Percentiles rank a stretch among this genome's conserved stretches.
Conservation (phyloP, 2,888 invertebrate genomes). For the Nemotelus pantherinus region DNA sequence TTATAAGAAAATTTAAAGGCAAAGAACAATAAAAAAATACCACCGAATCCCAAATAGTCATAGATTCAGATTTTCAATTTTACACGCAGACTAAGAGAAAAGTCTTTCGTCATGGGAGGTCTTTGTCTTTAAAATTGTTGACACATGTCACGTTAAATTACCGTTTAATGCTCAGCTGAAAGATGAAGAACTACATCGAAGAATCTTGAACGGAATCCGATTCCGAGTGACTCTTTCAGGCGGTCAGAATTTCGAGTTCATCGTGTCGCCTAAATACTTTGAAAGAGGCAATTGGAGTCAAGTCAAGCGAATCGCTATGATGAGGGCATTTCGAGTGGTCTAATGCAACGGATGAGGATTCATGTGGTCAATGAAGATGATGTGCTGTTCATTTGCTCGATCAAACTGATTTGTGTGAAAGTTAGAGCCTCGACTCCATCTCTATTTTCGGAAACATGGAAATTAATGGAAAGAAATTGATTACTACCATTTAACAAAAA, state of each 20-base stretch:
- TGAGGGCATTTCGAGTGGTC: neutral
- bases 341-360: no score
- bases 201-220: neutral
- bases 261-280: slow-evolving; percentile 12
- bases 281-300: slow-evolving; percentile 3
- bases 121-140: slow-evolving; percentile 44
- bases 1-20: neutral
- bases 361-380: no score
- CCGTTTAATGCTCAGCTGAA: slow-evolving; percentile 42
- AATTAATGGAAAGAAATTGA: no score
- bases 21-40: neutral
- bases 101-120: slow-evolving; percentile 43
- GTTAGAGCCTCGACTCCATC: no score
- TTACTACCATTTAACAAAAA: no score
- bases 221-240: neutral
- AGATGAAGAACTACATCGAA: slow-evolving; percentile 29
- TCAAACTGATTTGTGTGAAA: no score
- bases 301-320: slow-evolving; percentile 20
- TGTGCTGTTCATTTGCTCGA: no score
- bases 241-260: neutral
- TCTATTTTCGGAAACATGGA: no score
- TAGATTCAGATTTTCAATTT: slow-evolving; percentile 21
- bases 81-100: slow-evolving; percentile 16
- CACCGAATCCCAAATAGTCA: neutral
- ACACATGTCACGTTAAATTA: slow-evolving; percentile 45